These are phyloP conservation scores for Nanger granti DNA, from an alignment of 2,113 vertebrate species.

Conservation along the genomic window DNA sequence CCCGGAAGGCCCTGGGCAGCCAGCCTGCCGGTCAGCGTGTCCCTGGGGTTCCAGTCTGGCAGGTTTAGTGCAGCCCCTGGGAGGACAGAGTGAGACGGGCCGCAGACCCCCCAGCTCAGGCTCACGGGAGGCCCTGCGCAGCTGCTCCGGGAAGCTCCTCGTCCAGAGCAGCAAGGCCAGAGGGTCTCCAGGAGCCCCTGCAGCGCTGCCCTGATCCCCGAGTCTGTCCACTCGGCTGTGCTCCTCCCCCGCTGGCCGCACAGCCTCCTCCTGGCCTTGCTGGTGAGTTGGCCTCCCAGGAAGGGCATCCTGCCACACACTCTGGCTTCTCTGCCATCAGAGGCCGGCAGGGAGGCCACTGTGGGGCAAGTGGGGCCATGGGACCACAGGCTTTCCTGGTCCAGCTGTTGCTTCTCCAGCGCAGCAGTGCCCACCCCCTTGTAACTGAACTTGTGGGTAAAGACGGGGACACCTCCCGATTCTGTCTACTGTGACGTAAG, in stretches of 20 bases:
- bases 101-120: rapidly evolving
- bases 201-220: not conserved
- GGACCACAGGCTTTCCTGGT: not conserved
- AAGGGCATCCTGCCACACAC: rapidly evolving
- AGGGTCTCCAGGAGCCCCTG: too few relatives aligned
- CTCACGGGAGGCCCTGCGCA: not conserved
- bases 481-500: rapidly evolving
- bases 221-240: rapidly evolving
- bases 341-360: not conserved
- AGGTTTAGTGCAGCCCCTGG: not conserved
- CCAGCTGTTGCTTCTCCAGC: rapidly evolving
- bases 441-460: not conserved
- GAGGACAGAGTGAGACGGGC: not conserved
- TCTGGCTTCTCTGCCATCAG: not conserved
- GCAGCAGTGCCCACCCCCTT: rapidly evolving
- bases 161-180: rapidly evolving
- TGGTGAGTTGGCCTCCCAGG: not conserved
- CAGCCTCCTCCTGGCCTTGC: too few relatives aligned
- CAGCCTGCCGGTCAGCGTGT: rapidly evolving
- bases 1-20: not conserved
- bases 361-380: not conserved
- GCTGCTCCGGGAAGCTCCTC: not conserved
- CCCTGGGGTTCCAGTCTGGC: rapidly evolving
- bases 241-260: rapidly evolving
- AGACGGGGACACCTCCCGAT: not conserved